A percentile compares a stretch with the other conserved stretches of the same genome.
phyloP scores from a whole-genome alignment of 1,140 invertebrate genomes.

The Lordiphosa clarofinis region DNA sequence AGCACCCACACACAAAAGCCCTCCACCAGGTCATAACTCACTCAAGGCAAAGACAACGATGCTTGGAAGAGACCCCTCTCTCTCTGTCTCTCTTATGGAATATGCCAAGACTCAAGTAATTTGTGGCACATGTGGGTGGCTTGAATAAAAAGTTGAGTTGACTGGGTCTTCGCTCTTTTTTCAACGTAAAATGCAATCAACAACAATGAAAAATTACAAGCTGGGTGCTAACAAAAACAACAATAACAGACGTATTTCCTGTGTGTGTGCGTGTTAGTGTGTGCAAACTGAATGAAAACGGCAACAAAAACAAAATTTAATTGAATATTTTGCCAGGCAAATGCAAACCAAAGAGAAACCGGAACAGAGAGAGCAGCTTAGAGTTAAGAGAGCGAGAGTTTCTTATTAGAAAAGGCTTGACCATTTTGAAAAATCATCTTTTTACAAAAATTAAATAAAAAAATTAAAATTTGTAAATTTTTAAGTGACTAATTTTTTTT shows the following conservation, averaged over 20 bases:
- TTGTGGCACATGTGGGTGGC: constrained; percentile 73
- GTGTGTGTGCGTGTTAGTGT: constrained; percentile 27
- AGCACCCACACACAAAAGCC: constrained; percentile 12
- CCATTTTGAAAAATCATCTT: too few relatives aligned
- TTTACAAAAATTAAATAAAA: too few relatives aligned
- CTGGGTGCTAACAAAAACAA: constrained; percentile 8
- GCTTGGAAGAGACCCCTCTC: constrained; percentile 7
- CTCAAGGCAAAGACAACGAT: constrained; percentile 36
- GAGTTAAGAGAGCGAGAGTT: neutral
- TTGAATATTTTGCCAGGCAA: constrained; percentile 33
- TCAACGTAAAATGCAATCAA: constrained; percentile 59
- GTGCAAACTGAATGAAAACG: constrained; percentile 59
- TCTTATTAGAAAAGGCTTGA: too few relatives aligned
- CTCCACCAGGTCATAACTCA: constrained; percentile 31
- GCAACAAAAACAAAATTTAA: constrained; percentile 18
- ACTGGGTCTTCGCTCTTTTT: constrained; percentile 10
- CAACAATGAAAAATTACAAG: constrained; percentile 69
- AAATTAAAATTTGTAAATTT: too few relatives aligned
- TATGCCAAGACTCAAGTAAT: constrained; percentile 48
- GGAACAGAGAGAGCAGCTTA: constrained; percentile 12
- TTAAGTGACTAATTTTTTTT: too few relatives aligned
- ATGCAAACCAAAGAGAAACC: constrained; percentile 18
- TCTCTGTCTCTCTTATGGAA: constrained; percentile 13
- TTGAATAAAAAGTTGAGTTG: constrained; percentile 25
- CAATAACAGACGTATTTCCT: constrained; percentile 59